A percentile compares a stretch with the other conserved stretches of the same genome.
These are phyloP conservation scores for Mesocricetus auratus DNA, from an alignment of 2,113 vertebrate genomes.

Conservation along the genomic window DNA sequence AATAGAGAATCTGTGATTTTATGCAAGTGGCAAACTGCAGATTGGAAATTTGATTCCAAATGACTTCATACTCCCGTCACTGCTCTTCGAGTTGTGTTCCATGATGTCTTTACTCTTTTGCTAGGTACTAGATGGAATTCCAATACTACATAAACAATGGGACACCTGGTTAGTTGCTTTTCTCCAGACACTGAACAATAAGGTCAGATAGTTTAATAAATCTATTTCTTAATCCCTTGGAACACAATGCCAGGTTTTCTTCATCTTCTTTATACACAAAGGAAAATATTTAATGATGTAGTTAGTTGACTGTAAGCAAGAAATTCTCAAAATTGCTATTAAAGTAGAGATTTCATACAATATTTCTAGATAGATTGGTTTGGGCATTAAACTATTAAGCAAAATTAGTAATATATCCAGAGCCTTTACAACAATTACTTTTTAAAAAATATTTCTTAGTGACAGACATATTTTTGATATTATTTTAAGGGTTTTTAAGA, in stretches of 20 bases:
- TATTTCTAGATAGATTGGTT: constrained; percentile 5
- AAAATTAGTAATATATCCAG: constrained; percentile 3
- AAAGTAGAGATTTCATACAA: neutral
- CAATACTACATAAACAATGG: neutral
- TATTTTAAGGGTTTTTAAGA: neutral
- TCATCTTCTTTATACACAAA: neutral
- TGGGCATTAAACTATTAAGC: neutral
- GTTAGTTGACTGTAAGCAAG: constrained; percentile 1
- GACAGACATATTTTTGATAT: neutral
- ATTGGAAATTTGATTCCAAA: constrained; percentile 28
- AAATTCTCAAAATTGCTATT: neutral
- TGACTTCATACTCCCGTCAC: neutral
- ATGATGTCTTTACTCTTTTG: neutral
- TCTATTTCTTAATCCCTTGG: constrained; percentile 22
- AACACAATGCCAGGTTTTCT: neutral
- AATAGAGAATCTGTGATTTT: neutral
- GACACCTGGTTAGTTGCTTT: neutral
- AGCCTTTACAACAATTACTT: neutral
- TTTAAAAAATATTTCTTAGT: neutral
- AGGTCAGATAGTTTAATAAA: constrained; percentile 47
- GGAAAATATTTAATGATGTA: constrained; percentile 22
- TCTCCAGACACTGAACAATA: constrained; percentile 5
- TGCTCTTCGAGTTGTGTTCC: neutral
- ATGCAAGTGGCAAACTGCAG: neutral
- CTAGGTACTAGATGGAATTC: constrained; percentile 31